Evolutionary conservation across 2,888 invertebrate species (phyloP), one percentile per base, ranked within the genome.

Genomic region (Sarcophaga rosellei): DNA sequence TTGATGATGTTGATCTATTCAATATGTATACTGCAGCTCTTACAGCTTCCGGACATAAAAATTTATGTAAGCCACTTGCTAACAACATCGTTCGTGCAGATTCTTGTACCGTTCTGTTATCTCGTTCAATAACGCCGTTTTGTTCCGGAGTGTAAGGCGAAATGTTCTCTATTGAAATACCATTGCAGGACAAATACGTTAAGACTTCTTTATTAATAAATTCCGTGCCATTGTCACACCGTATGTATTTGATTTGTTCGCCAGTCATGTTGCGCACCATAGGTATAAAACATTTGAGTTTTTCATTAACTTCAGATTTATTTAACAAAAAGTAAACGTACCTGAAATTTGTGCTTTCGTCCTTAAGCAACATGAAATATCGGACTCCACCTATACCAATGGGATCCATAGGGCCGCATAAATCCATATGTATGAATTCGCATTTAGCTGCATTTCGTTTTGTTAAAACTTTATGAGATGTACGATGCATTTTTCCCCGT

Each of bases 41-140:
- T 0, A 92, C 90, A 1, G 92, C 92, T 87, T 93, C 92, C 15
- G 92, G 91, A 92, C 92, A 92, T 5, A 92, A 79, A n/a, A 82
- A 86, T 73, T 89, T 88, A 8, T 72, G n/a, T 4, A 90, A 25
- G 0, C 88, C 89, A 81, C 83, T 87, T 21, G 86, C 83, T 8
- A 85, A n/a, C 8, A 87, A 57, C 84, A 86, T 88, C 25, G 87
- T 86, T 45, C 85, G 65, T 44, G 86, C 88, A 44, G 70, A 77
- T 12, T 85, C 81, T 62, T 75, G 74, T n/a, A 81, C 62, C 8
- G 81, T 80, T 45, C 76, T 75, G 44, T 76, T 84, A 53, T 84
- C 79, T 10, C 84, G 61, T 65, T 74, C 74, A 63, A 84, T 69
- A 65, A 70, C 25, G 2, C 81, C 73, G n/a, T 81, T 81, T 77